Percentiles rank a stretch among this genome's conserved stretches.
phyloP scores from a whole-genome alignment of 30 jellyfish, hydroid and myxozoan genomes.

The Aurelia aurita region DNA sequence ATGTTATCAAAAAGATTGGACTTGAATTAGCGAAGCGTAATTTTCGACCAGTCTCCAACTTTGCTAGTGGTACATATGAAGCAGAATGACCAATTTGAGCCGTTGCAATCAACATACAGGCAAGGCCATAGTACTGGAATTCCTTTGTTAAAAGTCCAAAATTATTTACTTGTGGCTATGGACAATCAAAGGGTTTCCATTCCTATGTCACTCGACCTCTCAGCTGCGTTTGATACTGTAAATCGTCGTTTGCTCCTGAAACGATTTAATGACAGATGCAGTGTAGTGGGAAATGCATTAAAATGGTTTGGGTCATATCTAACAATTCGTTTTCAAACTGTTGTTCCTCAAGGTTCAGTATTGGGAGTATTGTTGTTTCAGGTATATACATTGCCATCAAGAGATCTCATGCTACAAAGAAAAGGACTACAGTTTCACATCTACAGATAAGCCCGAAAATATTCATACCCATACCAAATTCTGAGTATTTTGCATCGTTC shows the following conservation, averaged over 20 bases:
- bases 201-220: slow-evolving; percentile 39
- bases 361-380: slow-evolving; percentile 29
- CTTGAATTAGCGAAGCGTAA: slow-evolving; percentile 36
- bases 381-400: slow-evolving; percentile 35
- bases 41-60: slow-evolving; percentile 55
- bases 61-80: slow-evolving; percentile 45
- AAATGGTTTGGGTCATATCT: slow-evolving; percentile 65
- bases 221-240: slow-evolving; percentile 64
- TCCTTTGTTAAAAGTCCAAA: slow-evolving; percentile 31
- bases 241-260: slow-evolving; percentile 31
- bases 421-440: slow-evolving; percentile 14
- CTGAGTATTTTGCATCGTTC: too few species aligned
- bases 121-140: slow-evolving; percentile 64
- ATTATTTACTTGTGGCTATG: slow-evolving; percentile 28
- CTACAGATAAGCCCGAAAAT: too few species aligned
- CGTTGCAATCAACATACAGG: too few species aligned
- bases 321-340: slow-evolving; percentile 30
- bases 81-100: slow-evolving; percentile 32
- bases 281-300: slow-evolving; percentile 36
- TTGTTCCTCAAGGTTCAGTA: slow-evolving; percentile 52
- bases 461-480: too few species aligned
- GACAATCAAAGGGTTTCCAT: slow-evolving; percentile 40
- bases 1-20: slow-evolving; percentile 34
- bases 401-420: slow-evolving; percentile 35
- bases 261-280: slow-evolving; percentile 46